phyloP scores from a whole-genome alignment of 2,888 invertebrate genomes.

The Cremastobaeus sp. region DNA sequence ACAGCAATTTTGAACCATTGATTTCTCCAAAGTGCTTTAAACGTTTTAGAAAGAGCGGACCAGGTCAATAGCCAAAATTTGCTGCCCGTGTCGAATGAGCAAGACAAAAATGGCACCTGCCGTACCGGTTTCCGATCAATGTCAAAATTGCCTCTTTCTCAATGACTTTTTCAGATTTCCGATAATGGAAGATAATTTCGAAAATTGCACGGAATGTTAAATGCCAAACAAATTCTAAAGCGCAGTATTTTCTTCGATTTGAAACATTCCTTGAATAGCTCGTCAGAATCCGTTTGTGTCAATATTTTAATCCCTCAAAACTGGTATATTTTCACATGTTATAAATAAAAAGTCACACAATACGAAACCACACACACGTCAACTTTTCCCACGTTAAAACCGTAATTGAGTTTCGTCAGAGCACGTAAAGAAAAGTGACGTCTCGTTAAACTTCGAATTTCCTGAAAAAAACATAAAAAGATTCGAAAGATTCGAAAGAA shows the following conservation, averaged over 20 bases:
- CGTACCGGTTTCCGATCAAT: conserved; percentile 29
- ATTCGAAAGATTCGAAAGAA: conserved; percentile 2
- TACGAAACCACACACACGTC: too few species aligned
- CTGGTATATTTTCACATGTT: too few species aligned
- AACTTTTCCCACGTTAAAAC: conserved; percentile 2
- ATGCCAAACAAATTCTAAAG: too few species aligned
- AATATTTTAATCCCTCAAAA: too few species aligned
- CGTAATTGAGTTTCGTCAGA: not conserved
- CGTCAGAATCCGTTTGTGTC: too few species aligned
- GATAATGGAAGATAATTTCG: too few species aligned
- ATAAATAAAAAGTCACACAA: too few species aligned
- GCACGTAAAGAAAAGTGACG: conserved; percentile 3
- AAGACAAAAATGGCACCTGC: conserved; percentile 37
- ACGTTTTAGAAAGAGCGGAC: conserved; percentile 26
- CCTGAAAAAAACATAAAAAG: too few species aligned
- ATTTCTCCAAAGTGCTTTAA: conserved; percentile 13
- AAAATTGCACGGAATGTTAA: too few species aligned
- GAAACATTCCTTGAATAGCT: too few species aligned
- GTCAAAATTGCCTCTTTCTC: conserved; percentile 4
- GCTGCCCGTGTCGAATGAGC: conserved; percentile 1
- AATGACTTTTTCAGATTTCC: not conserved
- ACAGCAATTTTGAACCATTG: conserved; percentile 40
- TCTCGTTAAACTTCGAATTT: conserved; percentile 11
- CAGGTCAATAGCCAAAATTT: conserved; percentile 36
- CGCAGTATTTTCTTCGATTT: too few species aligned